These are phyloP conservation scores for Mixornis gularis DNA, from an alignment of 2,113 vertebrate species.

Conservation along the genomic window DNA sequence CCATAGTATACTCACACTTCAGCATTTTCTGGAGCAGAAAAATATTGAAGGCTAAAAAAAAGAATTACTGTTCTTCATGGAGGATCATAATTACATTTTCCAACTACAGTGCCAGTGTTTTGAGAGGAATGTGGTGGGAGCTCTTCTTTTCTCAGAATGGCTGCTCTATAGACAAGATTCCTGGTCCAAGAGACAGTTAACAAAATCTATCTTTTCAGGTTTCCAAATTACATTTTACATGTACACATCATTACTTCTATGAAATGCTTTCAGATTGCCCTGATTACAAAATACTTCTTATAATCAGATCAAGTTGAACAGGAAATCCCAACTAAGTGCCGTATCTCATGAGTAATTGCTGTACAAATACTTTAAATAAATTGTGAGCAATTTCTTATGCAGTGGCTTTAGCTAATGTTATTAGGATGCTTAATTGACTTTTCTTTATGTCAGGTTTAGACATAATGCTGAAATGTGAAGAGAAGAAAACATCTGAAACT, in stretches of 20 bases:
- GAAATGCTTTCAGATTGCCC: constrained; percentile 26
- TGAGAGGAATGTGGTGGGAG: not conserved
- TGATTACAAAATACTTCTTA: constrained; percentile 30
- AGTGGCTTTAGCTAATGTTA: constrained; percentile 5
- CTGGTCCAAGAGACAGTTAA: not conserved
- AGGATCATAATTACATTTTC: not conserved
- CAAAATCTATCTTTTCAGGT: not conserved
- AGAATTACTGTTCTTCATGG: not conserved
- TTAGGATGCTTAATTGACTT: constrained; percentile 32
- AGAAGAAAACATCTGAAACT: not conserved
- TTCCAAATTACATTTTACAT: not conserved
- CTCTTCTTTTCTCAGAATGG: not conserved
- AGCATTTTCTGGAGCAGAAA: not conserved
- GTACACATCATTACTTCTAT: not conserved
- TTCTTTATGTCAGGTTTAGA: not conserved
- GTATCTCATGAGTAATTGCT: not conserved
- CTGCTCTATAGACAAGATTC: not conserved
- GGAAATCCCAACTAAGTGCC: constrained; percentile 36
- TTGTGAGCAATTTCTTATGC: constrained; percentile 12
- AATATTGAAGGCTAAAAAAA: not conserved
- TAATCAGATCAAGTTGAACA: constrained; percentile 52
- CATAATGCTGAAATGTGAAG: not conserved
- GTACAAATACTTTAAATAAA: constrained; percentile 35
- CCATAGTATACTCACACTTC: fast-evolving
- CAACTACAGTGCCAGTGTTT: not conserved